Evolutionary conservation across 2,888 invertebrate species (phyloP), one percentile per base, ranked within the genome.

Genomic region (Phortica magna): DNA sequence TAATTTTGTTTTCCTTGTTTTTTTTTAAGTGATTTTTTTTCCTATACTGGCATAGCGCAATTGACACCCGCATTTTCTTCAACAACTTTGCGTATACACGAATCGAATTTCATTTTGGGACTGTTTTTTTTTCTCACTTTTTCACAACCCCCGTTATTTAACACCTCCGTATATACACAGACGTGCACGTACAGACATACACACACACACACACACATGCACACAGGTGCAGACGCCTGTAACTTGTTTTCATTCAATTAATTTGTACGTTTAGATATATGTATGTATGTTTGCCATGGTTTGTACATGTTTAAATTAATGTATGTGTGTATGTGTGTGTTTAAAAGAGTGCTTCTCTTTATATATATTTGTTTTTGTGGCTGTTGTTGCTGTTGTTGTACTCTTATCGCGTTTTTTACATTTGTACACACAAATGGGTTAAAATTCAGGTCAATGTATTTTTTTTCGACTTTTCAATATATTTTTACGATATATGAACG

Each of bases 381-480:
- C 19, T 42, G 42, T 61, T 9, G 75, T 77, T 79, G 79, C 79
- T 81, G 43, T 42, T 48, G 17, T 68, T 68, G 68, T 68, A 43
- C 19, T 42, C 68, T 68, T 68, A 42, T 68, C 81, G 78, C 76
- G 76, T 82, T 42, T 65, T 42, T 80, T 75, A 77, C 71, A 75
- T 79, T 80, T 80, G 57, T 72, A 73, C 79, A 81, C 84, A 76
- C 80, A 82, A 83, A 80, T 78, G 79, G 76, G 76, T 78, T 75
- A 79, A 31, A 88, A 87, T 88, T 88, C 89, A 87, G 87, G 87
- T 88, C 87, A 87, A 83, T 89, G 89, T 88, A 87, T 87, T 88
- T 84, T 48, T 68, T 75, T 74, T 22, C 39, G 31, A 22, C 55
- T 72, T 53, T 55, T 72, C 65, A 19, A 74, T 77, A 71, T 71